Base-by-base conservation (phyloP, 2,888 invertebrate genomes). In the Ethmia dodecea region DNA sequence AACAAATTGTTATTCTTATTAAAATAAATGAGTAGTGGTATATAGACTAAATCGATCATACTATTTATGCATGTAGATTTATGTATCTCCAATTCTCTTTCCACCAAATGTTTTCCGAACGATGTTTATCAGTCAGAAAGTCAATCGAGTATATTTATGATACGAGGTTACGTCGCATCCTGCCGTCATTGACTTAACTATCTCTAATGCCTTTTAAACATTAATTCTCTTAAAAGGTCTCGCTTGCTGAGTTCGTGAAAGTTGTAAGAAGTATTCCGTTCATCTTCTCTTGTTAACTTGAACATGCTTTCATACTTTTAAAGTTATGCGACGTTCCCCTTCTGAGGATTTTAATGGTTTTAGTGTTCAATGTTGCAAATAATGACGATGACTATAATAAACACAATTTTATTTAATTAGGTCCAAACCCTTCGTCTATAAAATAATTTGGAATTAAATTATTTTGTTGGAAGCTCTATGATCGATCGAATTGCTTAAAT, bases 221-320 rank as follows among this genome's bases (percentile, higher is more conserved):
- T 56, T 69, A 65, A 65, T 72, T 66, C 55, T 50, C 56, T 56
- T 68, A 66, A 68, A 67, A 69, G 64, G 55, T 58, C 55, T 48
- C 48, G 53, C 54, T 56, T 38, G 29, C 32, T 33, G 22, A 22
- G n/a, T 22, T n/a, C 22, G 22, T n/a, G n/a, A n/a, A 22, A 22
- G 22, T 22, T 9, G n/a, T 22, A n/a, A n/a, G 1, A 22, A 22
- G n/a, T n/a, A 22, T 31, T 20, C 20, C 24, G 29, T 25, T 33
- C 31, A 29, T 37, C 30, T 28, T 18, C 37, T 30, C 20, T 3
- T 14, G 14, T 30, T 29, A 33, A 30, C 26, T n/a, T n/a, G n/a
- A n/a, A n/a, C n/a, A n/a, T n/a, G n/a, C n/a, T n/a, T n/a, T n/a
- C n/a, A n/a, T n/a, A n/a, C n/a, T n/a, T n/a, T n/a, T n/a, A n/a